Percentiles rank a stretch among this genome's conserved stretches.
Evolutionary conservation across 92 coral and sea anemone genomes (phyloP).

Genomic region (Chrysogorgia sp.): DNA sequence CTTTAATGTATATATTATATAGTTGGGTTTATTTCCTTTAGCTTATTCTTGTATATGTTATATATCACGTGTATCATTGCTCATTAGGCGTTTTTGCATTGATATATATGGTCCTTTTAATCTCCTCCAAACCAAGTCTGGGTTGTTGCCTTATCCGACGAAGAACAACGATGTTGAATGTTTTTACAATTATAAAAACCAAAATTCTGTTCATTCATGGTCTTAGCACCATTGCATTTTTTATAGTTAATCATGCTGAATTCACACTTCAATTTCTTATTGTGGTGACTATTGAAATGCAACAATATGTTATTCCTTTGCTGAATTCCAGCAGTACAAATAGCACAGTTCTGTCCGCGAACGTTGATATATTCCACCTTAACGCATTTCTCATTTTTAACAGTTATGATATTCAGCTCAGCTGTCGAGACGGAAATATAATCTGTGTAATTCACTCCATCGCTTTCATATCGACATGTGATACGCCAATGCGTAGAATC

Average conservation of each 20-base stretch:
- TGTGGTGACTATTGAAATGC: constrained; percentile 1
- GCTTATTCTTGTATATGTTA: too few relatives aligned
- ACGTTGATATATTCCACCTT: constrained; percentile 22
- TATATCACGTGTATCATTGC: too few relatives aligned
- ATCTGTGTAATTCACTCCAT: constrained; percentile 27
- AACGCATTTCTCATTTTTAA: constrained; percentile 22
- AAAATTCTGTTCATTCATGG: constrained; percentile 33
- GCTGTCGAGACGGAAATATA: constrained; percentile 28
- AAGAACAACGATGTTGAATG: constrained; percentile 27
- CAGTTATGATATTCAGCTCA: constrained; percentile 25
- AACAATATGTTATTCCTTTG: not conserved
- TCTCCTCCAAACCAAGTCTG: constrained; percentile 27
- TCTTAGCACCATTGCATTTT: not conserved
- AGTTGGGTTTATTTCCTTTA: too few relatives aligned
- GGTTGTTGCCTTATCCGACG: not conserved
- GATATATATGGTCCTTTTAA: too few relatives aligned
- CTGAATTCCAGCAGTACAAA: constrained; percentile 4
- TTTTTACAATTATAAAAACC: constrained; percentile 21
- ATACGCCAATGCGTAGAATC: constrained; percentile 38
- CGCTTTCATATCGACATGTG: constrained; percentile 30
- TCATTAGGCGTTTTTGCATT: too few relatives aligned
- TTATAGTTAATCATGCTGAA: not conserved
- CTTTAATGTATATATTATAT: too few relatives aligned
- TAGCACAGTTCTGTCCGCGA: constrained; percentile 5
- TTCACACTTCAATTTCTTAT: not conserved